Conservation (phyloP, 2,113 vertebrate genomes). For the Motacilla tschutschensis region DNA sequence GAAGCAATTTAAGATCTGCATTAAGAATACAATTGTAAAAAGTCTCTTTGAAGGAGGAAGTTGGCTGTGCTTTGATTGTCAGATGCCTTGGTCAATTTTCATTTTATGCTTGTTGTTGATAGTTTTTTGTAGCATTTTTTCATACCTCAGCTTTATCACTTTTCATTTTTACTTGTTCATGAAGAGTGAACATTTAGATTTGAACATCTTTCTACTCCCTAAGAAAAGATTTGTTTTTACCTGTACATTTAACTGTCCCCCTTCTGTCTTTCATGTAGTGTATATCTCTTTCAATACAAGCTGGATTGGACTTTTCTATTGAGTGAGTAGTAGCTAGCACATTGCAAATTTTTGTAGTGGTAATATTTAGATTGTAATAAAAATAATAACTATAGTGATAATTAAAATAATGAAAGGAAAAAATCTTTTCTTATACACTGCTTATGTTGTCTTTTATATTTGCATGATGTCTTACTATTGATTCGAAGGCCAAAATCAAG, state of each 20-base stretch:
- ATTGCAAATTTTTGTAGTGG: background rate
- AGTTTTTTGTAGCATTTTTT: background rate
- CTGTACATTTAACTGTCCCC: background rate
- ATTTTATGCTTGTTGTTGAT: background rate
- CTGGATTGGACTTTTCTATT: background rate
- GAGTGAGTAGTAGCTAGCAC: background rate
- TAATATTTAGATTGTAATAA: background rate
- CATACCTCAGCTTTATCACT: background rate
- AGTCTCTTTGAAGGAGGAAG: background rate
- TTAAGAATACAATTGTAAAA: background rate
- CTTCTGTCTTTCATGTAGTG: background rate
- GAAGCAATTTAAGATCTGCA: background rate
- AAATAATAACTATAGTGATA: background rate
- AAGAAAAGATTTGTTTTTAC: background rate
- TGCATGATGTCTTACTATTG: background rate
- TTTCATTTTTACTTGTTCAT: background rate
- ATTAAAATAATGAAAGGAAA: background rate
- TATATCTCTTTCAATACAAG: background rate
- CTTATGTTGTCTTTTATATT: background rate
- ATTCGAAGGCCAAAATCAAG: conserved; percentile 24
- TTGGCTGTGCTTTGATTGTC: background rate
- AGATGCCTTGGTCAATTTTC: background rate
- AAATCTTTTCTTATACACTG: background rate
- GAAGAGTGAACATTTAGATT: background rate
- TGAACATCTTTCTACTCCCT: background rate